Evolutionary conservation across 2,888 invertebrate species (phyloP).

Genomic region (Neria commutata): DNA sequence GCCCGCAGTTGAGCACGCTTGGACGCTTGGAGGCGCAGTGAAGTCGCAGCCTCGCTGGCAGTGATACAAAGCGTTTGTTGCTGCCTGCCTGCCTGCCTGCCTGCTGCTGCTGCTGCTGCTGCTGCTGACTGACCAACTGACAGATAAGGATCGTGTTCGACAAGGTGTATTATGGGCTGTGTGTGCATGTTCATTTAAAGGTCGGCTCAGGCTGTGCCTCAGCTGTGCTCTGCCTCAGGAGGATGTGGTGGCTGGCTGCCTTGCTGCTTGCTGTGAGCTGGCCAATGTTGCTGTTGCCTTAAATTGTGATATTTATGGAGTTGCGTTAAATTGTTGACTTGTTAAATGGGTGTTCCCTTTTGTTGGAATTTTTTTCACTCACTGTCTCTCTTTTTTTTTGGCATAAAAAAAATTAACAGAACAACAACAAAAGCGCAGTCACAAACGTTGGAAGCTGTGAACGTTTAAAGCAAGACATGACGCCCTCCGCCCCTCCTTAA

Average conservation of each 20-base stretch:
- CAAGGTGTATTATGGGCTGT: constrained; percentile 61
- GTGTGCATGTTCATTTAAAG: constrained; percentile 44
- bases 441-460: background rate
- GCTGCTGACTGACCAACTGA: constrained; percentile 18
- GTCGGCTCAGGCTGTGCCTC: background rate
- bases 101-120: background rate
- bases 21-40: too few species aligned
- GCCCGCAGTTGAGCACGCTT: too few species aligned
- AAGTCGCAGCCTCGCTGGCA: too few species aligned
- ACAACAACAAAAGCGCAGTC: background rate
- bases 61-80: too few species aligned
- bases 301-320: constrained; percentile 60
- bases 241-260: background rate
- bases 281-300: constrained; percentile 52
- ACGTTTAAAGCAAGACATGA: background rate
- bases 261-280: background rate
- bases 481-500: background rate
- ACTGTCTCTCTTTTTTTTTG: too few species aligned
- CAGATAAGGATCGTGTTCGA: constrained; percentile 63
- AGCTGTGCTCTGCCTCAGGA: background rate
- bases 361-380: constrained; percentile 30
- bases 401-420: constrained; percentile 1
- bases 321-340: constrained; percentile 61
- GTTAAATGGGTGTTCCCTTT: constrained; percentile 60
- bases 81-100: background rate